These are phyloP conservation scores for Hymenochirus boettgeri DNA, from an alignment of 2,113 vertebrate genomes.

Conservation along the genomic window DNA sequence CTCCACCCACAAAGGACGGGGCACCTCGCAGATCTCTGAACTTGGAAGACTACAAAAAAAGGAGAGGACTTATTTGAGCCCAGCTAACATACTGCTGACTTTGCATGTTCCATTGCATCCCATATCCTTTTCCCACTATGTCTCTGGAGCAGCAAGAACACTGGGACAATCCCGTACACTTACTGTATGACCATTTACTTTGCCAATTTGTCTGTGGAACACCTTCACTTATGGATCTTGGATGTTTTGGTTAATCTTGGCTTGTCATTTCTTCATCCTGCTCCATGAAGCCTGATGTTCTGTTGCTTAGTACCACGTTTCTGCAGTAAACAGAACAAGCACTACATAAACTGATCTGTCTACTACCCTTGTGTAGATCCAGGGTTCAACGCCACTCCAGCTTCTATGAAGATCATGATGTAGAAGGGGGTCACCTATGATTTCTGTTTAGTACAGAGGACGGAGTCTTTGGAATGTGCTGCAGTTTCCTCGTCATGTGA, in stretches of 20 bases:
- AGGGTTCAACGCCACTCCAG: background rate
- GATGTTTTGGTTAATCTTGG: slow-evolving; percentile 58
- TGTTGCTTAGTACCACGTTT: background rate
- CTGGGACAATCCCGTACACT: slow-evolving; percentile 70
- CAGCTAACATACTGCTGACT: slow-evolving; percentile 62
- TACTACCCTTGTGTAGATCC: no score
- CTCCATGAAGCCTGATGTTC: background rate
- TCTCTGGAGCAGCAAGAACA: slow-evolving; percentile 68
- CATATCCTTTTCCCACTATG: slow-evolving; percentile 53
- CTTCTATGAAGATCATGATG: background rate
- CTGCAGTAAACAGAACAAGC: background rate
- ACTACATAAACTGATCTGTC: background rate
- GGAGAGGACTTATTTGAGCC: slow-evolving; percentile 91
- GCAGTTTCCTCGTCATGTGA: background rate
- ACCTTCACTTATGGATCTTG: slow-evolving; percentile 56
- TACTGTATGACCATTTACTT: slow-evolving; percentile 58
- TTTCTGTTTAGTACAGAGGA: background rate
- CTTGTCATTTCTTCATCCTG: no score
- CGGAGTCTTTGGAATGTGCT: background rate
- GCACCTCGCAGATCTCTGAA: slow-evolving; percentile 93
- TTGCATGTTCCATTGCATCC: slow-evolving; percentile 70
- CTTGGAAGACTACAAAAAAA: slow-evolving; percentile 98
- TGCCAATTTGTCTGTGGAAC: slow-evolving; percentile 45
- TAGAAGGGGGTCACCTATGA: background rate
- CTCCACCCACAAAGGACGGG: slow-evolving; percentile 92